Evolutionary conservation across 1,140 invertebrate species (phyloP).

Genomic region (Glossosoma conforme): DNA sequence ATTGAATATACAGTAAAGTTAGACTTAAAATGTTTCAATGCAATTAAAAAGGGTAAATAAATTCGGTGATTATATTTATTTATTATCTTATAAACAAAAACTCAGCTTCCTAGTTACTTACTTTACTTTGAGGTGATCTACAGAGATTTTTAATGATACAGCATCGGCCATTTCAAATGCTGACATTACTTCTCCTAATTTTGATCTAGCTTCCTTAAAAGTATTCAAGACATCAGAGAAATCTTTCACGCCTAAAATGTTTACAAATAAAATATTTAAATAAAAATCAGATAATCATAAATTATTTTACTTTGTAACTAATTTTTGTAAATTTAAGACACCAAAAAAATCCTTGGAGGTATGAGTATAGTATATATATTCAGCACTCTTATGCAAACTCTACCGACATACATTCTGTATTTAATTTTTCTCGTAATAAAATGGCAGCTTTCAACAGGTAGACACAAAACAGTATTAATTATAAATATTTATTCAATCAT

Average conservation of each 20-base stretch:
- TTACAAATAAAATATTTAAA: slow-evolving; percentile 5
- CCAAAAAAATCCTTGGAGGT: too few relatives aligned
- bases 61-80: not conserved
- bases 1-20: not conserved
- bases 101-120: slow-evolving; percentile 21
- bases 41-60: not conserved
- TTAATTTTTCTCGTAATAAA: not conserved
- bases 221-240: slow-evolving; percentile 76
- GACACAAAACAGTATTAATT: too few relatives aligned
- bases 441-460: too few relatives aligned
- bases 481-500: too few relatives aligned
- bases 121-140: slow-evolving; percentile 57
- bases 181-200: slow-evolving; percentile 85
- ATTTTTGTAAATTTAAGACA: too few relatives aligned
- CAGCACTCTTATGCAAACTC: not conserved
- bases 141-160: slow-evolving; percentile 57
- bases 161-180: slow-evolving; percentile 91
- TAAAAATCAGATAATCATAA: not conserved
- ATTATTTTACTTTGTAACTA: too few relatives aligned
- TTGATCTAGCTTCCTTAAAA: slow-evolving; percentile 64
- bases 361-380: not conserved
- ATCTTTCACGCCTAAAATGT: slow-evolving; percentile 59
- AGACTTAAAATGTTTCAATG: not conserved
- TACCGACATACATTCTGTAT: not conserved
- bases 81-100: not conserved